Percentiles rank a stretch among this genome's conserved stretches.
phyloP scores from a whole-genome alignment of 2,888 invertebrate species.

The Timandra comae region DNA sequence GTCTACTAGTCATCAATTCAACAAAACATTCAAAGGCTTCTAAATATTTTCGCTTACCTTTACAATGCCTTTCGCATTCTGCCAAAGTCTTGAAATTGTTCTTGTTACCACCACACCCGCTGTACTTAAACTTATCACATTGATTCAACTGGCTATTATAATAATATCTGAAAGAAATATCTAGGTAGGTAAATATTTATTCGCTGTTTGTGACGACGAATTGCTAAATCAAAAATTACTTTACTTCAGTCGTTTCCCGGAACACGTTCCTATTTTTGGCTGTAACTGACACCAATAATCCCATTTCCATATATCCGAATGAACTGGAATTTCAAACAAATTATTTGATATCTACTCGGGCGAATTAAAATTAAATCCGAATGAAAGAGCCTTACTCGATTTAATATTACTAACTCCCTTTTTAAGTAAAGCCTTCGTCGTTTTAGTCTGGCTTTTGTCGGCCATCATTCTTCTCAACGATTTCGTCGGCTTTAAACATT shows the following conservation, averaged over 20 bases:
- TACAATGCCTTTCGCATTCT: slow-evolving; percentile 46
- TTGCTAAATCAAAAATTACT: neutral
- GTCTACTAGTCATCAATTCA: too few relatives aligned
- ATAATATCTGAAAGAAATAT: slow-evolving; percentile 38
- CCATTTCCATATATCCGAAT: slow-evolving; percentile 41
- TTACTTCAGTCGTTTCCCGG: slow-evolving; percentile 22
- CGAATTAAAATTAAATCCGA: too few relatives aligned
- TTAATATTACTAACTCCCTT: too few relatives aligned
- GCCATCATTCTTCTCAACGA: slow-evolving; percentile 25
- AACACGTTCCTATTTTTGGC: slow-evolving; percentile 36
- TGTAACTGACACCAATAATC: slow-evolving; percentile 51
- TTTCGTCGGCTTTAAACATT: slow-evolving; percentile 31
- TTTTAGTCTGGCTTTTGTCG: slow-evolving; percentile 4
- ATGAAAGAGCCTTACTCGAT: too few relatives aligned
- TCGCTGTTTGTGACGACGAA: too few relatives aligned
- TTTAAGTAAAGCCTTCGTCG: neutral
- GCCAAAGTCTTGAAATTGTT: slow-evolving; percentile 40
- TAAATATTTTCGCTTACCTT: slow-evolving; percentile 44
- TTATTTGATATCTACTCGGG: too few relatives aligned
- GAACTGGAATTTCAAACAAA: too few relatives aligned
- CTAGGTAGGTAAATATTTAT: slow-evolving; percentile 5
- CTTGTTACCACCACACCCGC: slow-evolving; percentile 45
- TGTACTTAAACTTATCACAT: slow-evolving; percentile 38
- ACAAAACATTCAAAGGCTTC: too few relatives aligned
- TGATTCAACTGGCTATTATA: slow-evolving; percentile 39